Conservation (phyloP, 2,113 vertebrate genomes). For the Aldabrachelys gigantea region DNA sequence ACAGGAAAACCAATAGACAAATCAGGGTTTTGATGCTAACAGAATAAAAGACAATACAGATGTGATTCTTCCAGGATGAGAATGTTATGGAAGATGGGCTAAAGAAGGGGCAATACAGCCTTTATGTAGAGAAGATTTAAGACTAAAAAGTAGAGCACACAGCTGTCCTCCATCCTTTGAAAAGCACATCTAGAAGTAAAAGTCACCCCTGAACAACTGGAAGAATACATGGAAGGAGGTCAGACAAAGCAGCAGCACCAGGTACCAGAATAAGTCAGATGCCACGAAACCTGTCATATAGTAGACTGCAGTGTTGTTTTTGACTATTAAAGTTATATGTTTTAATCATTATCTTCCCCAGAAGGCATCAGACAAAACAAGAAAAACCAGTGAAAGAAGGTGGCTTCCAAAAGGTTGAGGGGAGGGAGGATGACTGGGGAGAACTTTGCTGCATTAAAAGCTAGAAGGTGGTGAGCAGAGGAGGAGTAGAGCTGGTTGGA, state of each 20-base stretch:
- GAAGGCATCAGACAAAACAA: background rate
- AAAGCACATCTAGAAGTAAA: background rate
- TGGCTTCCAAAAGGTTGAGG: background rate
- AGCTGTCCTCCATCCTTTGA: background rate
- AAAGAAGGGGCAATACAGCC: background rate
- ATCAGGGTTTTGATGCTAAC: background rate
- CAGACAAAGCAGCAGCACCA: background rate
- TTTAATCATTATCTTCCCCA: background rate
- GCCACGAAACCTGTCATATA: background rate
- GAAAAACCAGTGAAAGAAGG: background rate
- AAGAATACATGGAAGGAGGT: background rate
- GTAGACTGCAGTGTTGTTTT: no score
- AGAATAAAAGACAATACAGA: background rate
- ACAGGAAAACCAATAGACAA: background rate
- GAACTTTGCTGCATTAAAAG: background rate
- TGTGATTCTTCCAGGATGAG: background rate
- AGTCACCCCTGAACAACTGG: background rate
- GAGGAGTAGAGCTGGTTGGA: background rate
- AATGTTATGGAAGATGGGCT: background rate
- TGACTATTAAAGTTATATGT: background rate
- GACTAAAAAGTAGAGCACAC: background rate
- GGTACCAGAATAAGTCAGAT: background rate
- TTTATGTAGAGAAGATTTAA: background rate
- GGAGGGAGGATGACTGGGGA: background rate
- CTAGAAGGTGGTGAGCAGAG: background rate